phyloP scores from a whole-genome alignment of 2,113 vertebrate species.

The Dromaius novaehollandiae region DNA sequence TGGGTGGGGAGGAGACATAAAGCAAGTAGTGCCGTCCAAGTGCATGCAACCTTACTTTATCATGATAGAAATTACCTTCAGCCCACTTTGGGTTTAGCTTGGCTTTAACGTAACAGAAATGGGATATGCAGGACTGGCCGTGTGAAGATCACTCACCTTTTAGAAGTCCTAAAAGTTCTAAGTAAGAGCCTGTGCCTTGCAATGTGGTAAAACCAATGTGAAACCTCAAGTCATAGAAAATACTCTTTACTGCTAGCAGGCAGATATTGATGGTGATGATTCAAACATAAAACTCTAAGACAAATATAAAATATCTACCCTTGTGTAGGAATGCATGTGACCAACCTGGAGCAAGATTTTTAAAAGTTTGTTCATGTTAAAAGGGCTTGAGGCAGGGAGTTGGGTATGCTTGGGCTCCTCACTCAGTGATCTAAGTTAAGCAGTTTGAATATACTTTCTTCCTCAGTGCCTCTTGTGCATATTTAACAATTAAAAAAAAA shows the following conservation, averaged over 20 bases:
- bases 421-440: neutral
- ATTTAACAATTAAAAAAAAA: neutral
- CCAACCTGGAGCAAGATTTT: neutral
- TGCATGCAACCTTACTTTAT: neutral
- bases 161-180: neutral
- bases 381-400: neutral
- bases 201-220: neutral
- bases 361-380: neutral
- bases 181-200: neutral
- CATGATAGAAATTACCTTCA: neutral
- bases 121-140: neutral
- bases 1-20: neutral
- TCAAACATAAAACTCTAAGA: neutral
- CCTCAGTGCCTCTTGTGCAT: neutral
- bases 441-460: neutral
- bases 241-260: neutral
- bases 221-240: neutral
- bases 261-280: neutral
- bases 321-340: neutral
- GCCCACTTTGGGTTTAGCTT: neutral
- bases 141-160: neutral
- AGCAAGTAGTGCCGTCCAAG: neutral
- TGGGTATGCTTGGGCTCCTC: neutral
- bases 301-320: neutral
- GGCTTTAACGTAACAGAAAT: neutral